Evolutionary conservation across 92 coral and sea anemone species (phyloP).

Genomic region (Diadumene lineata): DNA sequence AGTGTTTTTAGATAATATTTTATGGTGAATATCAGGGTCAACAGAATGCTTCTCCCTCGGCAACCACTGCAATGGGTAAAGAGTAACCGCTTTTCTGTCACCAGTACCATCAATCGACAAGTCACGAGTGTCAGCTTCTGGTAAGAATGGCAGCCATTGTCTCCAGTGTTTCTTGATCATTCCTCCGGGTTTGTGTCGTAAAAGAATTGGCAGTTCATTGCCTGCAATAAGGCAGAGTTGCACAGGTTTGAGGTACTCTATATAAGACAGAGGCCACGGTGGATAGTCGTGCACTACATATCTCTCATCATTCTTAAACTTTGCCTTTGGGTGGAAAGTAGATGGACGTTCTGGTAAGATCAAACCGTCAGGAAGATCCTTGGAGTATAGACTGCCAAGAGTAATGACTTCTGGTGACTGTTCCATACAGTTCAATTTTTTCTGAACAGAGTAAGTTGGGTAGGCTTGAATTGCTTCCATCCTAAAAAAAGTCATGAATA

Average conservation of each 20-base stretch:
- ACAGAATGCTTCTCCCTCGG: conserved; percentile 77
- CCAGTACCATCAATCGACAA: conserved; percentile 72
- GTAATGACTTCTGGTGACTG: conserved; percentile 48
- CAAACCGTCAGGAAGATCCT: conserved; percentile 71
- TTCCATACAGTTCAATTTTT: not conserved
- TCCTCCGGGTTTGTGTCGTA: conserved; percentile 27
- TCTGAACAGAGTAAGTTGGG: not conserved
- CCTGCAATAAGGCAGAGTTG: conserved; percentile 75
- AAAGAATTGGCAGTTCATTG: conserved; percentile 63
- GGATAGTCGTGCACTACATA: conserved; percentile 67
- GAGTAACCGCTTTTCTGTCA: conserved; percentile 31
- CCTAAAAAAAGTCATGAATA: too few species aligned
- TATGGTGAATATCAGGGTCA: conserved; percentile 77
- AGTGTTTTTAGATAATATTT: conserved; percentile 64
- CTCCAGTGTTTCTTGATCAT: conserved; percentile 66
- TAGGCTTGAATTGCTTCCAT: not conserved
- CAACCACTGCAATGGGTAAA: conserved; percentile 61
- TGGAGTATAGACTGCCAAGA: conserved; percentile 58
- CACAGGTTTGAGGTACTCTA: conserved; percentile 58
- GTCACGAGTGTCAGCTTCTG: conserved; percentile 64
- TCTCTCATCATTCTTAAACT: conserved; percentile 62
- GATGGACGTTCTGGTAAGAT: conserved; percentile 76
- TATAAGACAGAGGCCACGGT: conserved; percentile 33
- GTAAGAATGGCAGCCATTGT: conserved; percentile 73
- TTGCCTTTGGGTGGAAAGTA: conserved; percentile 62